Evolutionary conservation across 2,888 invertebrate species (phyloP).

Genomic region (Ophion costatus): DNA sequence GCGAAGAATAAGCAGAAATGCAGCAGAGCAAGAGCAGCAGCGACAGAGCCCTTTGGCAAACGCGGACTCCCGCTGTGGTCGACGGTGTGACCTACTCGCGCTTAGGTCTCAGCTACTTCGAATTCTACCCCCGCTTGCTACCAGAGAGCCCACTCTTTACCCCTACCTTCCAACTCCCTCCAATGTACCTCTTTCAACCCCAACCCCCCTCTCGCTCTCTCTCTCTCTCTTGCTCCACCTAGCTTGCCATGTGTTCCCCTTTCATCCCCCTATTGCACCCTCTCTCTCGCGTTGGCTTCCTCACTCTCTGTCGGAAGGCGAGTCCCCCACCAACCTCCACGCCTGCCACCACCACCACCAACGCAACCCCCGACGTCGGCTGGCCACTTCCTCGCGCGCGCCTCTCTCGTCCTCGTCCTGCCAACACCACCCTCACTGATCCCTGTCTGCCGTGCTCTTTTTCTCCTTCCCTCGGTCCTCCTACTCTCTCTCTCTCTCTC

Average conservation of each 20-base stretch:
- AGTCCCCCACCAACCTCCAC: slow-evolving; percentile 53
- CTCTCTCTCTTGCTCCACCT: slow-evolving; percentile 42
- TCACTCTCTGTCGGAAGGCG: slow-evolving; percentile 56
- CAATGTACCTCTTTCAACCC: slow-evolving; percentile 23
- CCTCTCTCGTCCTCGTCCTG: slow-evolving; percentile 44
- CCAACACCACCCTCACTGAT: slow-evolving; percentile 54
- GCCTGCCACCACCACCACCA: slow-evolving; percentile 29
- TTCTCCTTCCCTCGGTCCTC: slow-evolving; percentile 13
- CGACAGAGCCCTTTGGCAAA: slow-evolving; percentile 77
- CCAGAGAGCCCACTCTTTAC: slow-evolving; percentile 50
- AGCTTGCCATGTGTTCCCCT: neutral
- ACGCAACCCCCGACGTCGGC: slow-evolving; percentile 52
- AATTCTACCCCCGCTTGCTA: slow-evolving; percentile 72
- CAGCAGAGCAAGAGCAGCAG: slow-evolving; percentile 59
- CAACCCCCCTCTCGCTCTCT: slow-evolving; percentile 4
- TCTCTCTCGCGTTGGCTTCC: slow-evolving; percentile 50
- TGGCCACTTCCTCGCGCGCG: slow-evolving; percentile 62
- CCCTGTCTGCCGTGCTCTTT: slow-evolving; percentile 32
- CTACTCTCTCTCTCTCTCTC: slow-evolving; percentile 15
- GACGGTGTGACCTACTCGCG: slow-evolving; percentile 82
- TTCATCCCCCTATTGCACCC: slow-evolving; percentile 36
- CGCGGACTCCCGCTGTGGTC: slow-evolving; percentile 79
- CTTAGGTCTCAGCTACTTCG: slow-evolving; percentile 81
- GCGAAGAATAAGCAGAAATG: slow-evolving; percentile 45
- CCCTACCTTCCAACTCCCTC: slow-evolving; percentile 63